These are phyloP conservation scores for Triplophysa bombifrons DNA, from an alignment of 2,797 vertebrate genomes.

Conservation along the genomic window DNA sequence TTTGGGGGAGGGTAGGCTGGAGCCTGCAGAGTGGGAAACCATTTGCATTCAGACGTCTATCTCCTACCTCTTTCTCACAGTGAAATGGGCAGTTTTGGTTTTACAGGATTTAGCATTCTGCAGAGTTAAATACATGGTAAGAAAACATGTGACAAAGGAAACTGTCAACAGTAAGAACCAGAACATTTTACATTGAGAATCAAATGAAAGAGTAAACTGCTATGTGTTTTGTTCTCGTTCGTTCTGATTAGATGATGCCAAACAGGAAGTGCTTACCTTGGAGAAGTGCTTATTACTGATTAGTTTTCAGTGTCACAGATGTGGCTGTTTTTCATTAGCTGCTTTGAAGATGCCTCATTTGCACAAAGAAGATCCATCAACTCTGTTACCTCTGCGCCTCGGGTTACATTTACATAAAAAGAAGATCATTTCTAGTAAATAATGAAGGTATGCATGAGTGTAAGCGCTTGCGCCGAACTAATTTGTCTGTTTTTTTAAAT, in stretches of 20 bases:
- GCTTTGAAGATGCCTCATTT: constrained; percentile 34
- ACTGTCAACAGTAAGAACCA: neutral
- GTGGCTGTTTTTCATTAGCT: constrained; percentile 26
- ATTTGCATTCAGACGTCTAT: constrained; percentile 51
- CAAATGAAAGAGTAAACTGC: constrained; percentile 54
- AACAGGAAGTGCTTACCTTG: constrained; percentile 6
- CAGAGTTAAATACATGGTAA: constrained; percentile 21
- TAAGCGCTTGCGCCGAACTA: neutral
- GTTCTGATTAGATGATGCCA: neutral
- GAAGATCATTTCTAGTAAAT: neutral
- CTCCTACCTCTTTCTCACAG: constrained; percentile 22
- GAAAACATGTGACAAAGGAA: neutral
- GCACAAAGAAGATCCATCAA: neutral
- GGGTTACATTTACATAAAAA: neutral
- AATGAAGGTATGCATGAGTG: neutral
- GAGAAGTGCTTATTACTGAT: neutral
- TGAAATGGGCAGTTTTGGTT: constrained; percentile 19
- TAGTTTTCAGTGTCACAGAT: constrained; percentile 2
- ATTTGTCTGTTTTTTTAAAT: neutral
- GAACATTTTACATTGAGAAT: constrained; percentile 20
- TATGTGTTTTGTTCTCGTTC: neutral
- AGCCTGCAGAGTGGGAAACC: constrained; percentile 47
- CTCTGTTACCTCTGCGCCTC: neutral
- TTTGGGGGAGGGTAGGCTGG: constrained; percentile 41
- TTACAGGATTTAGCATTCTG: constrained; percentile 9